Base-by-base conservation (phyloP, 2,888 invertebrate species). In the Lasioglossum leucozonium region DNA sequence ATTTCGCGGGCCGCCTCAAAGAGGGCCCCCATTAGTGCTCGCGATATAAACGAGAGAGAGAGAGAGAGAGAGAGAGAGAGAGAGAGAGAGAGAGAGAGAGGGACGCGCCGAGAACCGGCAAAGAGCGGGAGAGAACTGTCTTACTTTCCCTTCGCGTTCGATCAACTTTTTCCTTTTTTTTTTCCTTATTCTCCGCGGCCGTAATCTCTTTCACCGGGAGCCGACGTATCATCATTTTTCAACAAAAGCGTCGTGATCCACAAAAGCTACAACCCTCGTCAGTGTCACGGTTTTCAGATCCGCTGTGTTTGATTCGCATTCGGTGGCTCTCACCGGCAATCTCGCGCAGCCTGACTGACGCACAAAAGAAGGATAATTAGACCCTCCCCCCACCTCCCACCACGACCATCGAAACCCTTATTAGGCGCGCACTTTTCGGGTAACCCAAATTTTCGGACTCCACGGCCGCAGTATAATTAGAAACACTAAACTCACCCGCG, bases 391-490 rank as follows among this genome's bases (percentile, higher is more conserved):
- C 34, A 1, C 34, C 34, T 3, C 34, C 51, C 51, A 5, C 58
- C 65, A 18, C 74, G 83, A 72, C 84, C 71, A 83, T 83, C 84
- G 84, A 72, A 78, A 78, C 42, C 78, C 78, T 83, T 78, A 82
- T 83, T 78, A 83, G 72, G 13, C 42, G 8, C n/a, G n/a, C 78
- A 78, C 51, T 44, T 83, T 78, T 16, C 26, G 65, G 22, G 40
- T 72, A 83, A 62, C 74, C 84, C 34, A 78, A 65, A 78, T 84
- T 83, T 58, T 65, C 42, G 44, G 16, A 72, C 51, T 16, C 13
- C n/a, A 13, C 37, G 40, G 37, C 40, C 4, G 5, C 13, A 44
- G 47, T 40, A 6, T 22, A 47, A 37, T 62, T 65, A 47, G 44
- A 22, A 22, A 42, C 65, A n/a, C 44, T n/a, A 37, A n/a, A 65